A percentile compares a stretch with the other conserved stretches of the same genome.
Evolutionary conservation across 2,113 vertebrate genomes (phyloP).

Genomic region (Anser brachyrhynchus): DNA sequence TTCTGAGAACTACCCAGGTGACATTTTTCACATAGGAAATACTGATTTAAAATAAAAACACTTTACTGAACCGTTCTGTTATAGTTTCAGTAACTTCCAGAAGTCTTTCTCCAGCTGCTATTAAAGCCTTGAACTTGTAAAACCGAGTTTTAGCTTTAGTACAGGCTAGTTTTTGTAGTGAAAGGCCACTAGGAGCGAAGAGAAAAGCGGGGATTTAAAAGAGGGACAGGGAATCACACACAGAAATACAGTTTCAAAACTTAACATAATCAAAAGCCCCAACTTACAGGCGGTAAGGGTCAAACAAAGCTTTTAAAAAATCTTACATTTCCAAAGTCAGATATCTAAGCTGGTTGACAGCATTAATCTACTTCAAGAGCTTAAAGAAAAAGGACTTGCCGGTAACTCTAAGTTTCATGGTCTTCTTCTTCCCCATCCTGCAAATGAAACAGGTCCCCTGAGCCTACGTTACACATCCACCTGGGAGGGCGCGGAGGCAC

Average conservation of each 20-base stretch:
- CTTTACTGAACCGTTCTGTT: neutral
- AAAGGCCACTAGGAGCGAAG: neutral
- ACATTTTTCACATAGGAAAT: neutral
- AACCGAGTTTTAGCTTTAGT: neutral
- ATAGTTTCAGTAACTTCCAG: neutral
- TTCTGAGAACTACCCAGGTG: neutral
- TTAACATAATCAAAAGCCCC: neutral
- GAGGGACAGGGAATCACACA: neutral
- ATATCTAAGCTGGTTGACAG: neutral
- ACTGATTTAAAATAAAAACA: neutral
- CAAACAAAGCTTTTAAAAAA: neutral
- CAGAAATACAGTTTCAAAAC: neutral
- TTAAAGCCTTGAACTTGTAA: neutral
- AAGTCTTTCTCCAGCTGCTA: neutral
- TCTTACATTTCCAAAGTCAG: neutral
- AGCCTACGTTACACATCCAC: neutral
- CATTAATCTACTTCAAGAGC: conserved; percentile 14
- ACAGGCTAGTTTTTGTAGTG: neutral
- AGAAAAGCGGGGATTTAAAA: neutral
- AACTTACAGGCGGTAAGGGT: accelerated
- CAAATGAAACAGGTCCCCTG: neutral
- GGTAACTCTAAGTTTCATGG: conserved; percentile 55
- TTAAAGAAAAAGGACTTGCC: conserved; percentile 67
- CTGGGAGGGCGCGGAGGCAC: neutral
- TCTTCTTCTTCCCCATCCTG: conserved; percentile 71